A percentile compares a stretch with the other conserved stretches of the same genome.
Conservation (phyloP, 2,888 invertebrate species). For the Catocala nupta region DNA sequence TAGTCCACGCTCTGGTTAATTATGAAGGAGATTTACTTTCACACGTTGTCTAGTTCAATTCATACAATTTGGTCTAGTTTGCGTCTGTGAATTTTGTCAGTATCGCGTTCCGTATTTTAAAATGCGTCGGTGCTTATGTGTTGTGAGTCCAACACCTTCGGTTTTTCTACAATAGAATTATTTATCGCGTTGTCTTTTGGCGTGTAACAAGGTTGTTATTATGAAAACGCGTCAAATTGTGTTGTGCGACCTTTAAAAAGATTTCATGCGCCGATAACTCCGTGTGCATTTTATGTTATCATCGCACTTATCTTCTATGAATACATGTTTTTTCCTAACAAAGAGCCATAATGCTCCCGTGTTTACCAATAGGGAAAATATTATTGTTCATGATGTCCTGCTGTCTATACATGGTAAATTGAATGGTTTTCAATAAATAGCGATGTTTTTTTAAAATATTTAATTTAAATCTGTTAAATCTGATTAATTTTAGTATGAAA, state of each 20-base stretch:
- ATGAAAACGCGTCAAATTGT: slow-evolving; percentile 31
- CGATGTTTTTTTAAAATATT: no score
- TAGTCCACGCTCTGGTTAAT: slow-evolving; percentile 74
- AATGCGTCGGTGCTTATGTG: no score
- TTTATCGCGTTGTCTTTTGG: slow-evolving; percentile 29
- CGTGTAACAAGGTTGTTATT: slow-evolving; percentile 38
- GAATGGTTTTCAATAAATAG: no score
- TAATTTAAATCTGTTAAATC: no score
- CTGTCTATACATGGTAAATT: not conserved
- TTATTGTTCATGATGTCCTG: not conserved
- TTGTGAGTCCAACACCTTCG: no score
- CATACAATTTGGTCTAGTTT: slow-evolving; percentile 30
- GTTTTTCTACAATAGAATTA: not conserved
- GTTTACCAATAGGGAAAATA: not conserved
- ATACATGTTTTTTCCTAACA: not conserved
- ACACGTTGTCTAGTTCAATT: slow-evolving; percentile 64
- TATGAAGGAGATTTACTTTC: slow-evolving; percentile 69
- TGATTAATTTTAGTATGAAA: no score
- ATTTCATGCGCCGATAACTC: slow-evolving; percentile 39
- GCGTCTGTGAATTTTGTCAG: slow-evolving; percentile 13
- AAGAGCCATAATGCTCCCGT: not conserved
- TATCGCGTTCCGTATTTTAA: not conserved
- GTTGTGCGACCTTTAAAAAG: slow-evolving; percentile 33
- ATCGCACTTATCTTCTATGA: slow-evolving; percentile 13
- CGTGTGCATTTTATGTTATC: slow-evolving; percentile 30